A percentile compares a stretch with the other conserved stretches of the same genome.
These are phyloP conservation scores for Strix uralensis DNA, from an alignment of 2,113 vertebrate genomes.

Conservation along the genomic window DNA sequence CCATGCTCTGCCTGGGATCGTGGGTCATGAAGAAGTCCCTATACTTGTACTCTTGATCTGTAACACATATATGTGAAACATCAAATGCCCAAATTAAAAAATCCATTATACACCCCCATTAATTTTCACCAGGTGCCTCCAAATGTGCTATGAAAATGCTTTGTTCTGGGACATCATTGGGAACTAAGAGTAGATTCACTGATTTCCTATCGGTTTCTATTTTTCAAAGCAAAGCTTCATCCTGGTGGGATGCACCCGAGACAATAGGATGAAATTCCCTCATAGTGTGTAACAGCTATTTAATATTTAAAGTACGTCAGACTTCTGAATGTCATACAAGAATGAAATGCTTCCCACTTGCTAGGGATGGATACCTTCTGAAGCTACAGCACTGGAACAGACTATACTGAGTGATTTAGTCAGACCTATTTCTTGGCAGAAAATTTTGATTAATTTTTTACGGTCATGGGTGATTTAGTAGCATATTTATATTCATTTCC, in stretches of 20 bases:
- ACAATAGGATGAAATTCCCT: not conserved
- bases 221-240: not conserved
- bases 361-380: not conserved
- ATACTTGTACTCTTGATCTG: not conserved
- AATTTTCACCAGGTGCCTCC: not conserved
- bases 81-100: not conserved
- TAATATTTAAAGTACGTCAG: not conserved
- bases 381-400: not conserved
- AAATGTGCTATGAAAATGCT: not conserved
- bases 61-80: not conserved
- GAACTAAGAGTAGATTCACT: not conserved
- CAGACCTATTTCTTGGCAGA: not conserved
- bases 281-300: not conserved
- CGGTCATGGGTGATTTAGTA: not conserved
- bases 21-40: not conserved
- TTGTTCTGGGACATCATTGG: not conserved
- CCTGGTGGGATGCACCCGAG: accelerated
- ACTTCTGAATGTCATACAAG: not conserved
- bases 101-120: not conserved
- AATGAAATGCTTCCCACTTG: not conserved
- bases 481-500: not conserved
- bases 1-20: not conserved
- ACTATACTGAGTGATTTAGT: not conserved
- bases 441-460: slow-evolving; percentile 17
- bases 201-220: not conserved